Evolutionary conservation across 1,140 invertebrate species (phyloP).

Genomic region (Paralvinella palmiformis): DNA sequence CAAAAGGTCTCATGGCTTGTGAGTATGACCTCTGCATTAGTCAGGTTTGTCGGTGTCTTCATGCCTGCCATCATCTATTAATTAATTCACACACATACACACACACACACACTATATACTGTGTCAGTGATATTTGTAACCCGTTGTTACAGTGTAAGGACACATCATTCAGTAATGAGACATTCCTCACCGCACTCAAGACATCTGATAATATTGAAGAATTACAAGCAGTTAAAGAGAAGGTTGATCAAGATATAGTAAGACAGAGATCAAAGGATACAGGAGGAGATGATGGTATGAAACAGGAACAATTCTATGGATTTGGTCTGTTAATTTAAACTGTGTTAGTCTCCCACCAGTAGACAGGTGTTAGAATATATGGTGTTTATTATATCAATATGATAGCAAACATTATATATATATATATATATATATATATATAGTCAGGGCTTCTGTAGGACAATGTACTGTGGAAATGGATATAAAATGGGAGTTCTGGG

Average conservation of each 20-base stretch:
- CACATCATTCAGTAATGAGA: slow-evolving; percentile 67
- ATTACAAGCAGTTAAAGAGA: slow-evolving; percentile 69
- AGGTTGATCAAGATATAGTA: slow-evolving; percentile 73
- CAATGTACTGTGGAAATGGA: slow-evolving; percentile 3
- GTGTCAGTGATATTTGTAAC: too few species aligned
- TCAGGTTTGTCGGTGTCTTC: background rate
- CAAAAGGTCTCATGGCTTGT: slow-evolving; percentile 85
- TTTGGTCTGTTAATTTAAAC: background rate
- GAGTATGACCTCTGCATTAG: slow-evolving; percentile 49
- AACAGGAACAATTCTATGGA: background rate
- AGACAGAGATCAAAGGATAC: slow-evolving; percentile 70
- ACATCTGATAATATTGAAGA: slow-evolving; percentile 73
- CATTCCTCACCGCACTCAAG: slow-evolving; percentile 73
- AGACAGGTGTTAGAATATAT: too few species aligned
- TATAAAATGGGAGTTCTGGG: too few species aligned
- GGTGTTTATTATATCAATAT: too few species aligned
- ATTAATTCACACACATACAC: too few species aligned
- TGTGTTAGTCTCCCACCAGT: too few species aligned
- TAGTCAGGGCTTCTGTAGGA: too few species aligned
- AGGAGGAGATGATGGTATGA: slow-evolving; percentile 67
- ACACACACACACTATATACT: too few species aligned
- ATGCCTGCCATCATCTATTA: too few species aligned
- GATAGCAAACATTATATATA: too few species aligned
- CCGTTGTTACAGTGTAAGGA: slow-evolving; percentile 75
- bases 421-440: too few species aligned